Conservation (phyloP, 2,113 vertebrate species). For the Ia io region DNA sequence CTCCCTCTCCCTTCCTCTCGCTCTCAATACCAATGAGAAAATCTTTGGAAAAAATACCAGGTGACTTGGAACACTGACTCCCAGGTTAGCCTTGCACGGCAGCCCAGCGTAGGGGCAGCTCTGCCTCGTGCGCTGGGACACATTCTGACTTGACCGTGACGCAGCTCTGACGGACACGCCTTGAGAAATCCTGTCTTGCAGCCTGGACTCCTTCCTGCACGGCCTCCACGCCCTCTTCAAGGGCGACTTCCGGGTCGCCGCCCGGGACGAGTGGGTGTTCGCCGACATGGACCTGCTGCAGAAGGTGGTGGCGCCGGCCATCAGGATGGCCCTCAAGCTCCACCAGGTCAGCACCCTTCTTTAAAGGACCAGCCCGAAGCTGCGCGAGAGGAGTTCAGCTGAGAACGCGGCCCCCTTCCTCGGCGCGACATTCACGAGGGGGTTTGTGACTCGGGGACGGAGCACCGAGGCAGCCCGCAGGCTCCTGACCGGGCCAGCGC, state of each 20-base stretch:
- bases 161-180: neutral
- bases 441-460: neutral
- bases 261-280: conserved; percentile 97
- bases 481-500: no score
- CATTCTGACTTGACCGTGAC: neutral
- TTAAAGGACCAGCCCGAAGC: neutral
- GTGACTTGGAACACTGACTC: neutral
- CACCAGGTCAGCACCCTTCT: conserved; percentile 88
- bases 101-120: neutral
- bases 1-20: no score
- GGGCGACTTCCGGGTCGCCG: conserved; percentile 94
- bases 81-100: neutral
- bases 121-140: neutral
- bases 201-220: conserved; percentile 96
- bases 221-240: conserved; percentile 97
- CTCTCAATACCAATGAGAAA: no score
- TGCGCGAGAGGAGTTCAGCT: neutral
- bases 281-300: conserved; percentile 96
- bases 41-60: no score
- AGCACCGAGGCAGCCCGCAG: no score
- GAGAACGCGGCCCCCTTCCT: neutral
- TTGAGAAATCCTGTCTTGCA: conserved; percentile 74
- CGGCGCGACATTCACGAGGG: neutral
- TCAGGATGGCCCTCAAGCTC: conserved; percentile 97
- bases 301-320: conserved; percentile 93